Evolutionary conservation across 2,888 invertebrate genomes (phyloP).

Genomic region (Sycophila texana): DNA sequence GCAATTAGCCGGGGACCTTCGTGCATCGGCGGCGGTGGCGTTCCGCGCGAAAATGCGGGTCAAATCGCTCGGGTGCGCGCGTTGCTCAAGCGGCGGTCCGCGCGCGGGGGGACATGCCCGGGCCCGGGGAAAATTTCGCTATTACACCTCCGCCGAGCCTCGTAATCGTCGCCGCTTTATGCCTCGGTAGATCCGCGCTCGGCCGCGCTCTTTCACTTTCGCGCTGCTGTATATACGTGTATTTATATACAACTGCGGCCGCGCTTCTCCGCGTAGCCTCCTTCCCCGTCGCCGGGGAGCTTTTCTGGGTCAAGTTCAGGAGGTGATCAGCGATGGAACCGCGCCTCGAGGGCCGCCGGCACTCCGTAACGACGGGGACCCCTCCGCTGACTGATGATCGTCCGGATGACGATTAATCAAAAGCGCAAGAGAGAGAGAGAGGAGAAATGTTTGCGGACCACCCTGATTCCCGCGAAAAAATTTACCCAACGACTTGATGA

Average conservation of each 20-base stretch:
- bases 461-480: too few species aligned
- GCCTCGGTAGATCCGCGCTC: slow-evolving; percentile 16
- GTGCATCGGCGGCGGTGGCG: neutral
- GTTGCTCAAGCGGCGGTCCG: neutral
- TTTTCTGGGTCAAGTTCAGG: slow-evolving; percentile 52
- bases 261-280: neutral
- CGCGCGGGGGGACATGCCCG: neutral
- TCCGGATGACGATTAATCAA: neutral
- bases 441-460: neutral
- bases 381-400: neutral
- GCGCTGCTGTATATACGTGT: neutral
- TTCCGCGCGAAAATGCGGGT: slow-evolving; percentile 27
- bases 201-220: slow-evolving; percentile 45
- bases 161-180: slow-evolving; percentile 24
- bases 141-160: neutral
- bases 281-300: neutral
- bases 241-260: neutral
- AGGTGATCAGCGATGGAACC: neutral
- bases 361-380: neutral
- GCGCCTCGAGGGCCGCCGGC: slow-evolving; percentile 14
- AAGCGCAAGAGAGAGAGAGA: neutral
- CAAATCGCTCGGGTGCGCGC: slow-evolving; percentile 5
- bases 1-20: slow-evolving; percentile 5
- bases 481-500: neutral
- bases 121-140: slow-evolving; percentile 16